A percentile compares a stretch with the other conserved stretches of the same genome.
Conservation (phyloP, 2,888 invertebrate genomes). For the Isoperla grammatica region DNA sequence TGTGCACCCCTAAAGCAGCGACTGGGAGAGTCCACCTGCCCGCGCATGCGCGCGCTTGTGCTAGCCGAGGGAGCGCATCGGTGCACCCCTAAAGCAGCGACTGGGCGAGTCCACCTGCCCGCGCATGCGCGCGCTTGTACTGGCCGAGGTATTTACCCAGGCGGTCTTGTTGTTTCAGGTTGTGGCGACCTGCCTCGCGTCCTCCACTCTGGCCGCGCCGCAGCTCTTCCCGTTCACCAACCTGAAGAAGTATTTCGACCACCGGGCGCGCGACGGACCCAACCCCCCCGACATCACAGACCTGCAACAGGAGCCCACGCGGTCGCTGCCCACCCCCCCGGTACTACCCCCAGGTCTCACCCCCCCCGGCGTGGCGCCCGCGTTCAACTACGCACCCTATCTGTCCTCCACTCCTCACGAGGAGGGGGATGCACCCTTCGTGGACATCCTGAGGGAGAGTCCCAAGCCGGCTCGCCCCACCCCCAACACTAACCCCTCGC, state of each 20-base stretch:
- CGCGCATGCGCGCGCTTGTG: too few relatives aligned
- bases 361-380: not conserved
- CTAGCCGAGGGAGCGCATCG: too few relatives aligned
- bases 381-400: slow-evolving; percentile 3
- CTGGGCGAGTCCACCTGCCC: too few relatives aligned
- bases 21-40: too few relatives aligned
- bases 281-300: not conserved
- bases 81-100: too few relatives aligned
- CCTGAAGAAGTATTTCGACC: slow-evolving; percentile 24
- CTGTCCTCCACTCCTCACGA: not conserved
- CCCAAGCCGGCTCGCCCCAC: not conserved
- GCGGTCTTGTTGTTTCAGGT: slow-evolving; percentile 1
- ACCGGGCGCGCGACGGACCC: slow-evolving; percentile 8
- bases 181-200: slow-evolving; percentile 9
- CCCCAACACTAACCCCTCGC: too few relatives aligned
- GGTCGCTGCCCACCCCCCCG: not conserved
- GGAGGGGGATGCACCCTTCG: not conserved
- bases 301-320: not conserved
- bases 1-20: too few relatives aligned
- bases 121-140: too few relatives aligned
- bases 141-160: too few relatives aligned
- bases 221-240: slow-evolving; percentile 26
- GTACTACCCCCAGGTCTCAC: not conserved
- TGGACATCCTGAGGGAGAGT: slow-evolving; percentile 1
- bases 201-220: slow-evolving; percentile 9